Evolutionary conservation across 2,888 invertebrate species (phyloP).

Genomic region (Osedax frankpressi): DNA sequence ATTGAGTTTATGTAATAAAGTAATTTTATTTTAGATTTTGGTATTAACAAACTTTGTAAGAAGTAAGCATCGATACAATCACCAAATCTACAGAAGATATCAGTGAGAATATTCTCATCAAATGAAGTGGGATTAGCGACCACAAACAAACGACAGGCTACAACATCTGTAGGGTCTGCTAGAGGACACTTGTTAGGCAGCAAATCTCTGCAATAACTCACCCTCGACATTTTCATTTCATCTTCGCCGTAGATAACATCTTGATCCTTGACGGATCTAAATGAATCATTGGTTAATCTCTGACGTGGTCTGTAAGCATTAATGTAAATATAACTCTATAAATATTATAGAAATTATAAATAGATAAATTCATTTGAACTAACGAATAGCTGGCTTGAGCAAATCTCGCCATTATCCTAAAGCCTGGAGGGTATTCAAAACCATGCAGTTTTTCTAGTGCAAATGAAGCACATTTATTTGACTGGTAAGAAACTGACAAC

Average conservation of each 20-base stretch:
- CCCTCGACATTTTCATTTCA: constrained; percentile 19
- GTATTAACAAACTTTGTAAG: constrained; percentile 54
- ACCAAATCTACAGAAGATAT: constrained; percentile 80
- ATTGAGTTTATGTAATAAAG: background rate
- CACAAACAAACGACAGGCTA: constrained; percentile 50
- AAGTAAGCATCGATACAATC: constrained; percentile 78
- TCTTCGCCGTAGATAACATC: no score
- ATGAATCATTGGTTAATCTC: no score
- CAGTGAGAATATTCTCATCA: constrained; percentile 64
- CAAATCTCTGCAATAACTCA: constrained; percentile 52
- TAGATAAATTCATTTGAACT: no score
- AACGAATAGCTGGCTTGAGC: background rate
- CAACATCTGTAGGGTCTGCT: constrained; percentile 46
- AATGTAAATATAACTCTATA: no score
- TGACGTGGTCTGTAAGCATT: no score
- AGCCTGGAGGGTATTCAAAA: constrained; percentile 78
- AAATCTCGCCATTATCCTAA: constrained; percentile 20
- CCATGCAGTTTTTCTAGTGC: constrained; percentile 74
- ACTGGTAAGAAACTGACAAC: constrained; percentile 60
- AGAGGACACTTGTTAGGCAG: constrained; percentile 59
- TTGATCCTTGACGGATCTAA: no score
- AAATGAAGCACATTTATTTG: constrained; percentile 59
- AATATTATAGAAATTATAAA: no score
- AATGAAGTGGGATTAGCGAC: constrained; percentile 57
- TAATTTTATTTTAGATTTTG: background rate